Evolutionary conservation across 2,113 vertebrate species (phyloP), one percentile per base, ranked within the genome.

Genomic region (Apodemus sylvaticus): DNA sequence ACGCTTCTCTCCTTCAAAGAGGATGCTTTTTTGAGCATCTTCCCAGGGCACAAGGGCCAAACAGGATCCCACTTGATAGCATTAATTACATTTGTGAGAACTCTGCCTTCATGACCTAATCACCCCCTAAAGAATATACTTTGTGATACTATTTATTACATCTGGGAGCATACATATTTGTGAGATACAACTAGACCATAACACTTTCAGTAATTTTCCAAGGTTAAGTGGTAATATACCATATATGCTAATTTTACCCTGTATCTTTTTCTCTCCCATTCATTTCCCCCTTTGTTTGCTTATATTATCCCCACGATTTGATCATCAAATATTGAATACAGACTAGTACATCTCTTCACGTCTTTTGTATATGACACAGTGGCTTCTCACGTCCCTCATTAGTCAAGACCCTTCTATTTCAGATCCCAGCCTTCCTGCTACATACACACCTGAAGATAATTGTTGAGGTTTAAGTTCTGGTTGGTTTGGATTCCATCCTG

Each of bases 321-420:
- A 88, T 92, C 34, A 16, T 91, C 93, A 22, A 31, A 55, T 92
- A 51, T 70, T 83, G 1, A 64, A 36, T 85, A 66, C 58, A 91
- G 48, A 94, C 82, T 51, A 92, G 31, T 64, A 85, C 95, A 9
- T 71, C 87, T 79, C 36, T 55, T 96, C 68, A 96, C 79, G 45
- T 91, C 58, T 91, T 95, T 92, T 91, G 19, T 92, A 58, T 83
- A 48, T 90, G 66, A 13, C 66, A 16, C 29, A 68, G 34, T 68
- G 34, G 31, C 66, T 68, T 68, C 66, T 68, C 66, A 14, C 1
- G 13, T 31, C 66, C 66, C 66, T 68, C 11, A 1, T 16, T 36
- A 36, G 11, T 68, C 66, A 68, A 68, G 66, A 36, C 31, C 36
- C 34, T 68, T 36, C 13, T 34, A 5, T 68, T 36, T 68, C 31